A percentile compares a stretch with the other conserved stretches of the same genome.
phyloP scores from a whole-genome alignment of 1,140 invertebrate species.

The Sinella curviseta region DNA sequence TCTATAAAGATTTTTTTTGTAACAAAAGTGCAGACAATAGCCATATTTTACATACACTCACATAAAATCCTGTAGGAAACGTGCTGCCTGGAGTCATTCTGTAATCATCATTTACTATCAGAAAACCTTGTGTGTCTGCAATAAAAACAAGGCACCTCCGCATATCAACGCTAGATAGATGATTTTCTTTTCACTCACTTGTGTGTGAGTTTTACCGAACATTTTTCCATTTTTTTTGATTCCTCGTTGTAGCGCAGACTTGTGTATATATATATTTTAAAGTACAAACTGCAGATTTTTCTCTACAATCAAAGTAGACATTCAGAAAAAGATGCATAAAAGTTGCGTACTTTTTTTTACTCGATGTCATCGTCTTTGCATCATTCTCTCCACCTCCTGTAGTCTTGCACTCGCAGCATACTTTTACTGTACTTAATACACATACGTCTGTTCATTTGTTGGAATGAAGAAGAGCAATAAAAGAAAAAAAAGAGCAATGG shows the following conservation, averaged over 20 bases:
- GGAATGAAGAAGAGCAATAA: not conserved
- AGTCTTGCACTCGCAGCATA: not conserved
- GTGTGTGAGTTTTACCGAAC: too few relatives aligned
- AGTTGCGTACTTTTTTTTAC: not conserved
- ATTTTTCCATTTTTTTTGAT: too few relatives aligned
- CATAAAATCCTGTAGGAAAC: not conserved
- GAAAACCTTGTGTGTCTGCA: too few relatives aligned
- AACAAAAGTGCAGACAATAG: not conserved
- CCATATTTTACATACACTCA: not conserved
- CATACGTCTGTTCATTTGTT: not conserved
- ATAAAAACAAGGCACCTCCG: too few relatives aligned
- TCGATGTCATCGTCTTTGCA: not conserved
- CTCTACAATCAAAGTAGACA: too few relatives aligned
- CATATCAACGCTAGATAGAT: too few relatives aligned
- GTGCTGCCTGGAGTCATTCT: not conserved
- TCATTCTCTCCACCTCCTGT: not conserved
- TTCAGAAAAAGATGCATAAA: too few relatives aligned
- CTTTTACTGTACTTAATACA: not conserved
- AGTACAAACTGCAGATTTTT: too few relatives aligned
- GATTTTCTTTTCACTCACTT: too few relatives aligned
- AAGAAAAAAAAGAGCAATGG: slow-evolving; percentile 2
- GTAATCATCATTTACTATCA: too few relatives aligned
- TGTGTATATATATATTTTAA: too few relatives aligned
- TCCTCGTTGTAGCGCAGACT: too few relatives aligned
- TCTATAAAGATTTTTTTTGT: not conserved